Evolutionary conservation across 2,797 vertebrate genomes (phyloP), one percentile per base, ranked within the genome.

Genomic region (Malurus splendens): DNA sequence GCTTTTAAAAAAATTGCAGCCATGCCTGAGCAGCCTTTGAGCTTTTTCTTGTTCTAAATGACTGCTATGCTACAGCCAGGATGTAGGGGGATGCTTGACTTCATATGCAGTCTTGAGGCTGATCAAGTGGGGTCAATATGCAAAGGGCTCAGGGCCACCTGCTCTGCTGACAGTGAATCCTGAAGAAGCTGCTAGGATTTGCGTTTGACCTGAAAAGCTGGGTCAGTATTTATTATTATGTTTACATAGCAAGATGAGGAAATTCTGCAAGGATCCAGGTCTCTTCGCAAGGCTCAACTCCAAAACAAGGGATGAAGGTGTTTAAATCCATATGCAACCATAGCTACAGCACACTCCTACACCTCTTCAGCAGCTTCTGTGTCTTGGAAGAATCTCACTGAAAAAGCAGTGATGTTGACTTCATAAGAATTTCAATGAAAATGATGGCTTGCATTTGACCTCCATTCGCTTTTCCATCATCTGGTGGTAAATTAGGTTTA

Each of bases 271-370:
- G 16, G 23, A 81, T 19, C 14, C 0, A 2, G 5, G 14, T 27
- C 27, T 56, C 6, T 28, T 81, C 24, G 39, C 18, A 27, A n/a
- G 47, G 12, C 20, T 70, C 4, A 30, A 2, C 24, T 86, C 25
- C 38, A 61, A 41, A 10, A 28, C 3, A 2, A 4, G 12, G 6
- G 11, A 11, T 18, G 19, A 61, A 84, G 10, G 17, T 41, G 18
- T 36, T 33, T 33, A n/a, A 33, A 60, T 42, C 32, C 11, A 55
- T 62, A 60, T 14, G 25, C 12, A 57, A 7, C 14, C 28, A 27
- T 7, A 16, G 24, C 10, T 0, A 0, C 16, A 42, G 27, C 1
- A 15, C 1, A 4, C 7, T 48, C 33, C 25, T 77, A 30, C 10
- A 56, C 57, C 8, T 47, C 14, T 67, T 65, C 51, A 30, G 16